Base-by-base conservation (phyloP, 2,113 vertebrate species). In the Acanthisitta chloris region DNA sequence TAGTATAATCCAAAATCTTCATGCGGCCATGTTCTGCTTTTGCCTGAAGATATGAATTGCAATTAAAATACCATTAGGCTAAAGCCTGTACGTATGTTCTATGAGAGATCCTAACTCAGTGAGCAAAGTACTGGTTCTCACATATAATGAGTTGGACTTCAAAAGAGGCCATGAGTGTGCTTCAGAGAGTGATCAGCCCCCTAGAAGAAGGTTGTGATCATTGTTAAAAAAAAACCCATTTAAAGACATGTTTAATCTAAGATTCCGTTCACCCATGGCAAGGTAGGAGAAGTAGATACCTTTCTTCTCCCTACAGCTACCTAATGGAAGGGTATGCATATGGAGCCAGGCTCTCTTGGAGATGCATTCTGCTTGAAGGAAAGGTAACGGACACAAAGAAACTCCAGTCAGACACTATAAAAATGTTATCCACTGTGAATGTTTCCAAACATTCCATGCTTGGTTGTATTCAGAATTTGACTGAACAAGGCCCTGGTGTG, bases 251-350 rank as follows among this genome's bases (percentile, higher is more conserved):
- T 48, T 78, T 83, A 73, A 43, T n/a, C 25, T 66, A 58, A 74
- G 20, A 24, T 23, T 65, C 28, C 62, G 31, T 25, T 91, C 73
- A 49, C 2, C 8, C 0, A 4, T 10, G 43, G 20, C 8, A 49
- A 6, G 8, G 14, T n/a, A 57, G n/a, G 17, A 24, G n/a, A 72
- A n/a, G 3, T 2, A 1, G 10, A 52, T 14, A 48, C 16, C 3
- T 46, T 55, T 80, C 21, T 77, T n/a, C 11, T 86, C 7, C 33
- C 34, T 66, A 85, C n/a, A 59, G 0, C 14, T 79, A 10, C 7
- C 7, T 82, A 31, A 31, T 10, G 12, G 18, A 42, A 84, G 16
- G 5, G 1, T n/a, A n/a, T 76, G 18, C 25, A 34, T 33, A 46
- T 14, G 6, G 25, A 88, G 2, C 3, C 14, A 72, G 31, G 10